Percentiles rank a stretch among this genome's conserved stretches.
These are phyloP conservation scores for Pocillopora verrucosa DNA, from an alignment of 64 coral and sea anemone species.

Conservation along the genomic window DNA sequence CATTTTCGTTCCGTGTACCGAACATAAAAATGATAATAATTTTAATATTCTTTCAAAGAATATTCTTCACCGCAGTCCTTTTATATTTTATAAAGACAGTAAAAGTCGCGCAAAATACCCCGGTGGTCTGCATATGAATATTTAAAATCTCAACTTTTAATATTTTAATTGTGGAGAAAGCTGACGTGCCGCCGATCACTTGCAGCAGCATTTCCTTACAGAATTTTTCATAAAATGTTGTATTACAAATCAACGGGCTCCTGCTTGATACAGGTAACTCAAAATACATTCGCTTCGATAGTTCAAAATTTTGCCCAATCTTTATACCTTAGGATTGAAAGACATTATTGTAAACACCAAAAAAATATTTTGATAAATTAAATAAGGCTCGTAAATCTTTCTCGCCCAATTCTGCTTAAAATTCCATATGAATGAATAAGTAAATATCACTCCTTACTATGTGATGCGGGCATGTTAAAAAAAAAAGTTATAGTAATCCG, in stretches of 20 bases:
- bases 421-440: too few species aligned
- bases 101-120: background rate
- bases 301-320: too few species aligned
- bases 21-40: background rate
- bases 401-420: too few species aligned
- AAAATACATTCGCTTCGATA: too few species aligned
- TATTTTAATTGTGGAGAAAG: slow-evolving; percentile 23
- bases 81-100: background rate
- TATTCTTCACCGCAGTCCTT: background rate
- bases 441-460: too few species aligned
- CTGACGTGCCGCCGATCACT: background rate
- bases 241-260: background rate
- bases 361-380: too few species aligned
- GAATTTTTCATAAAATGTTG: background rate
- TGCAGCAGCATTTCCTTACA: background rate
- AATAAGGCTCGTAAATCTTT: too few species aligned
- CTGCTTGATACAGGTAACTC: too few species aligned
- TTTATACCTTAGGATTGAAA: too few species aligned
- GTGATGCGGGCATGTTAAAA: too few species aligned
- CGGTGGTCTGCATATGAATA: slow-evolving; percentile 14
- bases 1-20: background rate
- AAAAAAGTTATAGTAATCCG: too few species aligned
- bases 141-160: slow-evolving; percentile 26
- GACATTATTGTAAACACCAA: too few species aligned
- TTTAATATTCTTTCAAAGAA: background rate